Evolutionary conservation across 2,113 vertebrate genomes (phyloP).

Genomic region (Hiodon tergisus): DNA sequence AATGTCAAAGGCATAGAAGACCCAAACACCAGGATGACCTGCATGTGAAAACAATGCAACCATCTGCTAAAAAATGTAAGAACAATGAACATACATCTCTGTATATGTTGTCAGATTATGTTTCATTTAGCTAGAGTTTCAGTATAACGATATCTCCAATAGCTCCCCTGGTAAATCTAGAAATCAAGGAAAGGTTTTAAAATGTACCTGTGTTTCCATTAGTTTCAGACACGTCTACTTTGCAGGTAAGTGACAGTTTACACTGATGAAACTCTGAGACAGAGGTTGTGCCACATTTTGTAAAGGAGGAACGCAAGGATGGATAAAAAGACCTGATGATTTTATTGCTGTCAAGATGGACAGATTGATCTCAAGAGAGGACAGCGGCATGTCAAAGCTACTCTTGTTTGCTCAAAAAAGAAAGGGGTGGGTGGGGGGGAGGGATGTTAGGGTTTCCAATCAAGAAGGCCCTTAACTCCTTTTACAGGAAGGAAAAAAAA

Average conservation of each 20-base stretch:
- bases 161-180: no score
- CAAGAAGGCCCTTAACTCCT: conserved; percentile 8
- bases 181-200: no score
- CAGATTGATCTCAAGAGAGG: conserved; percentile 22
- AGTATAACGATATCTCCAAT: no score
- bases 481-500: conserved; percentile 6
- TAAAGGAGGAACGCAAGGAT: neutral
- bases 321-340: neutral
- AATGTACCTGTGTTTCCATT: no score
- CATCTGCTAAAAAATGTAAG: neutral
- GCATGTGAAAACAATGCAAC: neutral
- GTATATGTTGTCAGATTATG: no score
- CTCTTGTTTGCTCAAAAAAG: conserved; percentile 1
- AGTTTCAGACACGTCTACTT: neutral
- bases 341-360: conserved; percentile 1
- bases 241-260: neutral
- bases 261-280: no score
- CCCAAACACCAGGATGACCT: neutral
- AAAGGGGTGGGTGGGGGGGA: neutral
- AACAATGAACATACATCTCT: neutral
- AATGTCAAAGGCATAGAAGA: conserved; percentile 3
- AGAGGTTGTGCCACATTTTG: no score
- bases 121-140: neutral
- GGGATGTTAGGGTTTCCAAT: neutral
- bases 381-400: conserved; percentile 22